Base-by-base conservation (phyloP, 2,797 vertebrate genomes). In the Cynopterus sphinx region DNA sequence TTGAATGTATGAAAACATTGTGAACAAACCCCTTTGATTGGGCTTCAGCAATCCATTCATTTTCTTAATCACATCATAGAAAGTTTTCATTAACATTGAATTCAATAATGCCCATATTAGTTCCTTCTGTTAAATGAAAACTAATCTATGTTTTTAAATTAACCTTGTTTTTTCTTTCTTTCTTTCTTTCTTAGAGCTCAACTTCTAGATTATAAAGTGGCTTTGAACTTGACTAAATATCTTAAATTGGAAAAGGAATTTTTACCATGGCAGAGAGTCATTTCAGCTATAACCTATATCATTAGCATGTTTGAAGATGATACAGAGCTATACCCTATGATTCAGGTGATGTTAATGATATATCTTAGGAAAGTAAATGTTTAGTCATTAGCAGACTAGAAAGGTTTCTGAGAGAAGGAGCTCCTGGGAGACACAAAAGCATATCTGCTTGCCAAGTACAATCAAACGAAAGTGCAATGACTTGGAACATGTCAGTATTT, bases 201-300 rank as follows among this genome's bases (percentile, higher is more conserved):
- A 94, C 84, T 99, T 0, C 89, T 99, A 59, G 83, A 98, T 97
- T 99, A 99, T 63, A 90, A 98, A 0, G 96, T 97, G 78, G 98
- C 99, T 78, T 98, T 99, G 87, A 97, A 99, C 26, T 97, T 99
- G 82, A 99, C 99, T 84, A 98, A 43, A 97, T 99, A 99, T 97
- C 98, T 99, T 83, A n/a, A 0, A 33, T 75, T n/a, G 0, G 99
- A 99, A 98, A 22, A 1, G 0, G 98, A 99, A 0, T 99, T 99
- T 97, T 99, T 99, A 51, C 99, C 99, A 9, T 99, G 99, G 99
- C 90, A 98, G 0, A 98, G 99, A 88, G 97, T 98, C 87, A 96
- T 99, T 61, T 98, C 99, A 65, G 98, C 99, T 1, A 98, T 99
- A 31, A 97, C 99, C 36, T 99, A 99, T 65, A 97, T 99, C 0